phyloP scores from a whole-genome alignment of 2,888 invertebrate genomes.

The Sepioteuthis lessoniana region DNA sequence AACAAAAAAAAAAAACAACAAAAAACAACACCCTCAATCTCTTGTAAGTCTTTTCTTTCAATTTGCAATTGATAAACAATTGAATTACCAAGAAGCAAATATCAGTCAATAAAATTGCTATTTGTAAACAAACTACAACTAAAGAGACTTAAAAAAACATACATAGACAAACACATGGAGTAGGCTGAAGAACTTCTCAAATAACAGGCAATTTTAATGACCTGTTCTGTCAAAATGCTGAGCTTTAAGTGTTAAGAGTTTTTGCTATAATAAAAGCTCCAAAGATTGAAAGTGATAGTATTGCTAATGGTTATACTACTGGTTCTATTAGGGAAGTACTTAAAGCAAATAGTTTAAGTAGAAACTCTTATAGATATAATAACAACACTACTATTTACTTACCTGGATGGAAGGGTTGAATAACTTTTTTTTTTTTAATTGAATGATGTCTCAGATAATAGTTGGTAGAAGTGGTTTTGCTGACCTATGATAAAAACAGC shows the following conservation, averaged over 20 bases:
- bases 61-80: neutral
- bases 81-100: neutral
- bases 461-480: too few relatives aligned
- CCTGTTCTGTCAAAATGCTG: neutral
- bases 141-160: too few relatives aligned
- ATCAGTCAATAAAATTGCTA: neutral
- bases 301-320: neutral
- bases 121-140: neutral
- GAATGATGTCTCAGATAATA: too few relatives aligned
- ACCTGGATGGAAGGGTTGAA: neutral
- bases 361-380: neutral
- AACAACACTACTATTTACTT: neutral
- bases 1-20: too few relatives aligned
- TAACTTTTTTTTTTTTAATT: too few relatives aligned
- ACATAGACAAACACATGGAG: neutral
- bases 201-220: conserved; percentile 21
- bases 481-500: too few relatives aligned
- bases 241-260: neutral
- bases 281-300: neutral
- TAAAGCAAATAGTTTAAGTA: neutral
- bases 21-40: too few relatives aligned
- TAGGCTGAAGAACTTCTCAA: neutral
- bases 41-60: neutral
- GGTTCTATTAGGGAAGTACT: neutral
- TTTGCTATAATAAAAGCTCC: neutral